These are phyloP conservation scores for Semotilus atromaculatus DNA, from an alignment of 2,797 vertebrate species.

Conservation along the genomic window DNA sequence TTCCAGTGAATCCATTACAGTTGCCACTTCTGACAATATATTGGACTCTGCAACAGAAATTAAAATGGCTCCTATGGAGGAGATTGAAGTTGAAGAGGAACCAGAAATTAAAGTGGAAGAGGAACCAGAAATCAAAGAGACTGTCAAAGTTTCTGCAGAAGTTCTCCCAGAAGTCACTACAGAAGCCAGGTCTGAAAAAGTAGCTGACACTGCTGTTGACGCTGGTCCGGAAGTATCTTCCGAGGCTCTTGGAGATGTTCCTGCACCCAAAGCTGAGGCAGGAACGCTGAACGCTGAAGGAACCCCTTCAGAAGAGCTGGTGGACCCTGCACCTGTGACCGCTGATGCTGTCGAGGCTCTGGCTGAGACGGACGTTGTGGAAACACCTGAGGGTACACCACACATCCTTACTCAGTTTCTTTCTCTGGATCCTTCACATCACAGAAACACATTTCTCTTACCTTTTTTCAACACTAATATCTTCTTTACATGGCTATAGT, in stretches of 20 bases:
- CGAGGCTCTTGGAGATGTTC: constrained; percentile 26
- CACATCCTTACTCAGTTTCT: constrained; percentile 55
- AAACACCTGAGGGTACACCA: constrained; percentile 68
- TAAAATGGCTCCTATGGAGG: constrained; percentile 27
- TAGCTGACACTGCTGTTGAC: background rate
- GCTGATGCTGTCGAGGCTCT: constrained; percentile 61
- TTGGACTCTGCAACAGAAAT: constrained; percentile 58
- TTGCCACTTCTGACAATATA: constrained; percentile 55
- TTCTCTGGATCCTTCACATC: constrained; percentile 52
- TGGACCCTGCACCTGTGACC: constrained; percentile 60
- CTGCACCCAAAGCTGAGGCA: background rate
- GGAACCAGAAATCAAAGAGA: constrained; percentile 37
- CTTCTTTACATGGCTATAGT: background rate
- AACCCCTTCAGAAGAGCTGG: constrained; percentile 52
- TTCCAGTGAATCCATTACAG: background rate
- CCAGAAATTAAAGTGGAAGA: constrained; percentile 52
- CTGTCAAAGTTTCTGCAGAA: constrained; percentile 5
- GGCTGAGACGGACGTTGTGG: constrained; percentile 60
- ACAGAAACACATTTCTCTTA: constrained; percentile 38
- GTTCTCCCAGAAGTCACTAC: constrained; percentile 8
- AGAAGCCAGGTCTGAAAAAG: constrained; percentile 27
- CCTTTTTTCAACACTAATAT: background rate
- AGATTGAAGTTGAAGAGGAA: constrained; percentile 15
- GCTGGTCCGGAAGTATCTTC: background rate
- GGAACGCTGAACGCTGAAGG: background rate